These are phyloP conservation scores for Pyrocephalus nanus DNA, from an alignment of 2,797 vertebrate species.

Conservation along the genomic window DNA sequence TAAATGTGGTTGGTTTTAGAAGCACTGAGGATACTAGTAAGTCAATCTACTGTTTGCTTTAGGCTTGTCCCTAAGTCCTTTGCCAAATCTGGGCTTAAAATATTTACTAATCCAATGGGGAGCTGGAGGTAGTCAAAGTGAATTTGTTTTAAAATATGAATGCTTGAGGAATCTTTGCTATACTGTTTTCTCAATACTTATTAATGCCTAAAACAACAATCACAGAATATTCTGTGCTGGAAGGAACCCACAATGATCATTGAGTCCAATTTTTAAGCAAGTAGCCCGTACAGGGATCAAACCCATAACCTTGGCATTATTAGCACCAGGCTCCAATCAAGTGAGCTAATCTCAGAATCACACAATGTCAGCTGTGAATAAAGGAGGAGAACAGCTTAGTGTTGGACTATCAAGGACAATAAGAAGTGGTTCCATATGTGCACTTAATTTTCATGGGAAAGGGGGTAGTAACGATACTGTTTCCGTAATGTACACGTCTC, in stretches of 20 bases:
- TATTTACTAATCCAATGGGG: conserved; percentile 10
- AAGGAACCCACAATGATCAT: neutral
- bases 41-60: neutral
- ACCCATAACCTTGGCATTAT: no score
- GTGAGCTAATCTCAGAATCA: neutral
- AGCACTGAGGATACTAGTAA: neutral
- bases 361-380: neutral
- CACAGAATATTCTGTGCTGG: neutral
- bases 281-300: neutral
- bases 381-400: neutral
- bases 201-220: neutral
- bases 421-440: neutral
- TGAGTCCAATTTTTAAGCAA: neutral
- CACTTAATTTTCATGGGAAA: neutral
- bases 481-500: neutral
- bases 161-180: neutral
- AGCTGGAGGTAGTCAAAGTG: neutral
- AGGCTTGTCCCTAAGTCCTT: neutral
- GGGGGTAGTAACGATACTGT: neutral
- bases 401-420: neutral
- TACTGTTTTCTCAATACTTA: neutral
- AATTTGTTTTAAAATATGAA: neutral
- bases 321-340: neutral
- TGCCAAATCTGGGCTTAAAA: neutral
- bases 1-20: neutral